These are phyloP conservation scores for Alaudala cheleensis DNA, from an alignment of 2,113 vertebrate species.

Conservation along the genomic window DNA sequence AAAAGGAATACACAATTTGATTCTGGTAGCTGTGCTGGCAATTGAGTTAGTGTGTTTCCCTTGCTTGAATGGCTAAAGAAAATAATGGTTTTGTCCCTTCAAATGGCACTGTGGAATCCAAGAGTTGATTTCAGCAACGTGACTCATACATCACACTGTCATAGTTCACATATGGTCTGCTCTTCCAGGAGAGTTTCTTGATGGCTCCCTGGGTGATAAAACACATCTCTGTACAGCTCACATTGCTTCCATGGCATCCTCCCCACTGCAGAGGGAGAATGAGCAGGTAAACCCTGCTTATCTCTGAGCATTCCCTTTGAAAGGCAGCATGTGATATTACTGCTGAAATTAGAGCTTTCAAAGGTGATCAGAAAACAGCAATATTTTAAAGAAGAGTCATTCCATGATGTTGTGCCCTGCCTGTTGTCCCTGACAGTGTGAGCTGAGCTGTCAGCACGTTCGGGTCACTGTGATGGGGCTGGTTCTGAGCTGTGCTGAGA, in stretches of 20 bases:
- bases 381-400: background rate
- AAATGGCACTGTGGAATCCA: constrained; percentile 32
- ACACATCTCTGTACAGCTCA: background rate
- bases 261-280: background rate
- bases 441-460: background rate
- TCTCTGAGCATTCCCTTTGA: background rate
- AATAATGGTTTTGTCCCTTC: constrained; percentile 45
- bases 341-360: background rate
- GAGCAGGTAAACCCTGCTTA: background rate
- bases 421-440: fast-evolving
- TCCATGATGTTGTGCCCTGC: background rate
- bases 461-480: background rate
- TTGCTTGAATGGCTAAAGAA: constrained; percentile 43
- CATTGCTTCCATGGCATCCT: background rate
- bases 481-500: background rate
- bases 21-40: constrained; percentile 31
- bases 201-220: constrained; percentile 21
- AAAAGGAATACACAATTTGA: constrained; percentile 22
- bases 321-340: background rate
- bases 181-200: background rate
- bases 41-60: background rate
- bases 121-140: constrained; percentile 26
- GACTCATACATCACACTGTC: background rate
- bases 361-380: background rate
- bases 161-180: background rate